Base-by-base conservation (phyloP, 2,888 invertebrate genomes). In the Eupithecia vulgata region DNA sequence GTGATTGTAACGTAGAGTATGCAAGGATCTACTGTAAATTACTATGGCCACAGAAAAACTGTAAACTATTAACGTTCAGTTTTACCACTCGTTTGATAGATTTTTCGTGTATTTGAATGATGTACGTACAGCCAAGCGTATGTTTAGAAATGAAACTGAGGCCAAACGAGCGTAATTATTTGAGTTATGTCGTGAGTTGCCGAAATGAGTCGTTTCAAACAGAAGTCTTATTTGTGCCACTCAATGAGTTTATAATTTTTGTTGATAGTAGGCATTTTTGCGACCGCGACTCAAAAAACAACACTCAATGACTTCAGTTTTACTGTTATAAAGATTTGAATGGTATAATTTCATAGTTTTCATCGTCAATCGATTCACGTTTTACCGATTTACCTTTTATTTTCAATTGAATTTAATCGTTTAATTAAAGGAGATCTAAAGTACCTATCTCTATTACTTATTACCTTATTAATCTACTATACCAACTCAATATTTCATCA, bases 401-500 rank as follows among this genome's bases (percentile, higher is more conserved):
- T 42, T 42, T 42, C 15, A 42, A 2, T 48, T n/a, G n/a, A n/a
- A 48, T 4, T 10, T 12, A 21, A 52, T 21, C 52, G 0, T 52
- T 21, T 52, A 10, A 5, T 21, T 12, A 21, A 57, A 52, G 8
- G 12, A 52, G 5, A 25, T 57, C 12, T 25, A 57, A 21, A 21
- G 48, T 13, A 42, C 12, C 42, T 7, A n/a, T 52, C 48, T 52
- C 48, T 21, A 48, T 21, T 21, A 21, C 10, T 62, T 10, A 62
- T 62, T 62, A n/a, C 17, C 34, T 35, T 35, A 64, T n/a, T 65
- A 65, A 65, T 61, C 65, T 21, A 40, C 15, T 65, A 37, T 25
- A 40, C 21, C 8, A 37, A 64, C 62, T 64, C 62, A 64, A 64
- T 64, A 40, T 65, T 65, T 65, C 65, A 65, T 65, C 13, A 59